Conservation (phyloP, 2,888 invertebrate genomes). For the Cheilosia pagana region DNA sequence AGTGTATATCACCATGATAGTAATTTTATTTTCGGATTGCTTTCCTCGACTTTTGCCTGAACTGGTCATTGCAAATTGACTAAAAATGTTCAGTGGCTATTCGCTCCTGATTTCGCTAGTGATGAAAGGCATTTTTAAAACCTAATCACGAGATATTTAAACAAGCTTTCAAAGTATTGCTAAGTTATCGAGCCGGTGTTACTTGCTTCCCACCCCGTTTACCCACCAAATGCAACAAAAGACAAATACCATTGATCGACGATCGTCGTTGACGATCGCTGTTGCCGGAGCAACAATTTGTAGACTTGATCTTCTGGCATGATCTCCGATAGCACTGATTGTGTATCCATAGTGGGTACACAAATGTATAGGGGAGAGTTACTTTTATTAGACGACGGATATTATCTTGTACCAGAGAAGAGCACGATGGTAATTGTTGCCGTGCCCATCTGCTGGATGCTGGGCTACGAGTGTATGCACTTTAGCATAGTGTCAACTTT, state of each 20-base stretch:
- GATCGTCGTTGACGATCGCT: slow-evolving; percentile 60
- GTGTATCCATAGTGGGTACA: slow-evolving; percentile 14
- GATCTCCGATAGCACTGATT: slow-evolving; percentile 61
- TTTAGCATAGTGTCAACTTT: slow-evolving; percentile 58
- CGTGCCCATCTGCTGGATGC: slow-evolving; percentile 62
- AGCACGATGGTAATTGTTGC: slow-evolving; percentile 68
- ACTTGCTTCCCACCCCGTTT: slow-evolving; percentile 23
- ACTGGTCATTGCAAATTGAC: too few species aligned
- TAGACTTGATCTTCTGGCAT: slow-evolving; percentile 45
- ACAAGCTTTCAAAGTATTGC: background rate
- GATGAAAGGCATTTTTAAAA: too few species aligned
- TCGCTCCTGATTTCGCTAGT: accelerated
- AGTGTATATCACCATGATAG: too few species aligned
- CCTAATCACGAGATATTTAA: too few species aligned
- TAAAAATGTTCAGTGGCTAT: too few species aligned
- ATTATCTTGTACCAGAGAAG: slow-evolving; percentile 38
- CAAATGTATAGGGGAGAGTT: slow-evolving; percentile 31
- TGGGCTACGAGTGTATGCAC: slow-evolving; percentile 34
- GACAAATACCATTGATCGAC: background rate
- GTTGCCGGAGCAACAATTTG: slow-evolving; percentile 48
- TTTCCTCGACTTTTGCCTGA: too few species aligned
- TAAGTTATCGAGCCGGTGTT: background rate
- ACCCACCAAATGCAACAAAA: background rate
- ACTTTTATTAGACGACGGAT: slow-evolving; percentile 53
- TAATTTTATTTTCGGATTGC: too few species aligned